phyloP scores from a whole-genome alignment of 1,140 invertebrate species.

The Hyposmocoma kahamanoa region DNA sequence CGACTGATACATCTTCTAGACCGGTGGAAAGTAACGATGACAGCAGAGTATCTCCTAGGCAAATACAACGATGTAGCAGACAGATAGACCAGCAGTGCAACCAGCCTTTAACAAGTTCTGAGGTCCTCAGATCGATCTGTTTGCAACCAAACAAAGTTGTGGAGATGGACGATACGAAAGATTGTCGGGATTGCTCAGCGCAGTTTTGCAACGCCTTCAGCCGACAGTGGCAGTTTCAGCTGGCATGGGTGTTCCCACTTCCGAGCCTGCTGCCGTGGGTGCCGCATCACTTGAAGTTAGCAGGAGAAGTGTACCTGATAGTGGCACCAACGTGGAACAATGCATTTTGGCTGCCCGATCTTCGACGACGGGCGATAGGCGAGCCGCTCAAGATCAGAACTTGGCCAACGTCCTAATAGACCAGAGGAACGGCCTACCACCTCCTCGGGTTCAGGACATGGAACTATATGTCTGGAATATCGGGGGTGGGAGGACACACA shows the following conservation, averaged over 20 bases:
- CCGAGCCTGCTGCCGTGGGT: conserved; percentile 8
- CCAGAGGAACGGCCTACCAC: conserved; percentile 10
- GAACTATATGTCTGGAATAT: conserved; percentile 14
- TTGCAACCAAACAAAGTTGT: not conserved
- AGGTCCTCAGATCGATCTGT: not conserved
- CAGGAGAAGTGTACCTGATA: not conserved
- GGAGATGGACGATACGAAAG: conserved; percentile 18
- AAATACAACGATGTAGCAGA: conserved; percentile 15
- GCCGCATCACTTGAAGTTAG: not conserved
- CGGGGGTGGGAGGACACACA: conserved; percentile 3
- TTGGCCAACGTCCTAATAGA: conserved; percentile 21
- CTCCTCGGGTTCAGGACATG: conserved; percentile 23
- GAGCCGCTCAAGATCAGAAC: too few species aligned
- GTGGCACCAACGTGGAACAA: not conserved
- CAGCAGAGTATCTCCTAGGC: conserved; percentile 19
- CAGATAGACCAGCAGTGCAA: not conserved
- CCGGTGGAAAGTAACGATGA: conserved; percentile 17
- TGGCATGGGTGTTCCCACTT: conserved; percentile 28
- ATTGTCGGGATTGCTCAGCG: conserved; percentile 20
- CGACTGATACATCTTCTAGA: conserved; percentile 22
- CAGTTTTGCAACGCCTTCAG: conserved; percentile 26
- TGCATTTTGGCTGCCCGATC: not conserved
- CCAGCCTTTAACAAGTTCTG: not conserved
- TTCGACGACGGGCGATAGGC: not conserved
- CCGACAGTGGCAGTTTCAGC: conserved; percentile 18